phyloP scores from a whole-genome alignment of 2,113 vertebrate species.

The Nicator chloris region DNA sequence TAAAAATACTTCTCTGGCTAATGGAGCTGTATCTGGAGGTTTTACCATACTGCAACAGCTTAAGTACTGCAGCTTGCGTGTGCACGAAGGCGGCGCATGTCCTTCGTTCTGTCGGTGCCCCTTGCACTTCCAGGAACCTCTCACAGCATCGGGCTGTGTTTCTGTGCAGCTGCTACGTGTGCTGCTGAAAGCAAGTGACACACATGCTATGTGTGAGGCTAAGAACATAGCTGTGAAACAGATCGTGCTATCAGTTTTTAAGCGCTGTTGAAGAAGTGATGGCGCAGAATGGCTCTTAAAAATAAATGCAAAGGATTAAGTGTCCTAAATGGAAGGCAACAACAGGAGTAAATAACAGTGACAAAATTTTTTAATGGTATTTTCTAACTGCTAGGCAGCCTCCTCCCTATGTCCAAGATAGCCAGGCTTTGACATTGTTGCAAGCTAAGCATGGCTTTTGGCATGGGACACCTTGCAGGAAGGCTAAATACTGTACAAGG shows the following conservation, averaged over 20 bases:
- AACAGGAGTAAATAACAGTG: background rate
- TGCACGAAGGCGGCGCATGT: fast-evolving
- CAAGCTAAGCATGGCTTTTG: background rate
- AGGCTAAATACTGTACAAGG: background rate
- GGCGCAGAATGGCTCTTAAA: background rate
- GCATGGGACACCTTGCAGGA: background rate
- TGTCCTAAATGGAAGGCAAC: background rate
- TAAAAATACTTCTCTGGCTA: background rate
- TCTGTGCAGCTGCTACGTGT: background rate
- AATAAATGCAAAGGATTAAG: background rate
- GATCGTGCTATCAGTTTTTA: background rate
- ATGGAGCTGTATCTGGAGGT: background rate
- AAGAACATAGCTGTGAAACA: background rate
- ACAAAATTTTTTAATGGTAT: background rate
- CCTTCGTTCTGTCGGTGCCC: fast-evolving
- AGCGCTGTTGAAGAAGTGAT: background rate
- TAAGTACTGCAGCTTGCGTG: background rate
- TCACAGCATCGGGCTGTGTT: fast-evolving
- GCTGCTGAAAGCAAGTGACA: background rate
- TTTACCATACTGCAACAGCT: background rate
- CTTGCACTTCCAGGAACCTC: background rate
- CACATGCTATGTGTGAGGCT: background rate
- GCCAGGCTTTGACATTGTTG: background rate
- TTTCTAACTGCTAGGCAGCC: background rate
- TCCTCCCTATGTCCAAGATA: background rate